phyloP scores from a whole-genome alignment of 1,140 invertebrate genomes.

The Pemphigus obesinymphae region DNA sequence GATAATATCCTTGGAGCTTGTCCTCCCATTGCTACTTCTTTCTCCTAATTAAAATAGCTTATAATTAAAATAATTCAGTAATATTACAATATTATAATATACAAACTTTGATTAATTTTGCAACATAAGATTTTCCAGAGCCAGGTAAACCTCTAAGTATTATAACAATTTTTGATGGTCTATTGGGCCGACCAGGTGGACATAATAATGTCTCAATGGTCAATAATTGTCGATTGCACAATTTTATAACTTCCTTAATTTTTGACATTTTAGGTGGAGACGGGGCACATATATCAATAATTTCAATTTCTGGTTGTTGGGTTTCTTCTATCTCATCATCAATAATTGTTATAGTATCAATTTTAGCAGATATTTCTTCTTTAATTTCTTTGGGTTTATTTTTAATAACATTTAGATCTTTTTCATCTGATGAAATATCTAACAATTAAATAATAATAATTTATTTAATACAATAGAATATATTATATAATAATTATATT shows the following conservation, averaged over 20 bases:
- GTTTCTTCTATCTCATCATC: slow-evolving; percentile 8
- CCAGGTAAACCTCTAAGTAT: slow-evolving; percentile 86
- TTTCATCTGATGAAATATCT: neutral
- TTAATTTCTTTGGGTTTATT: neutral
- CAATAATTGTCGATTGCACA: neutral
- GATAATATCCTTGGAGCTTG: slow-evolving; percentile 82
- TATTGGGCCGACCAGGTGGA: slow-evolving; percentile 64
- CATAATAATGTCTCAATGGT: slow-evolving; percentile 74
- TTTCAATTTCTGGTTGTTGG: slow-evolving; percentile 30
- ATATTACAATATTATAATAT: slow-evolving; percentile 8
- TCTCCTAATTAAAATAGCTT: slow-evolving; percentile 57
- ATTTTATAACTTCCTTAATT: neutral
- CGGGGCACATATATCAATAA: neutral
- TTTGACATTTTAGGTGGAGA: slow-evolving; percentile 12
- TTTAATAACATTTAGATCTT: neutral
- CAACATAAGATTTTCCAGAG: slow-evolving; percentile 81
- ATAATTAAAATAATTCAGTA: neutral
- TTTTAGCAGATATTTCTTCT: neutral
- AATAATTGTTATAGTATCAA: neutral
- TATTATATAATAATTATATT: no score
- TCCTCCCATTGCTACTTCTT: slow-evolving; percentile 69
- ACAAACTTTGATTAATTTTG: slow-evolving; percentile 78
- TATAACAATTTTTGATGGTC: slow-evolving; percentile 79
- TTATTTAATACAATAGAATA: neutral
- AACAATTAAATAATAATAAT: neutral